Base-by-base conservation (phyloP, 2,888 invertebrate species). In the Volucella inanis region DNA sequence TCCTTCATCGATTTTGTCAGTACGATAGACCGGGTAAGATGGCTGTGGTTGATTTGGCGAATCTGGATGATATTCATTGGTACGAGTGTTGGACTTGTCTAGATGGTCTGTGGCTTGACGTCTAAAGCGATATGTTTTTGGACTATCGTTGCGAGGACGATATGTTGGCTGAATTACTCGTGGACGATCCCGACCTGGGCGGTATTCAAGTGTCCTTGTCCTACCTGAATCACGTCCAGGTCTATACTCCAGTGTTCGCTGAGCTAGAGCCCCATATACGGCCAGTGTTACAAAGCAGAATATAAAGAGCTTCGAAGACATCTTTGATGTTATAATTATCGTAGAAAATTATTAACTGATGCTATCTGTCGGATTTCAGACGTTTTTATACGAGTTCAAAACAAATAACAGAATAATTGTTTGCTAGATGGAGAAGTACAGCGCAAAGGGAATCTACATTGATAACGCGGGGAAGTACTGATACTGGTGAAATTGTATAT, bases 131-230 rank as follows among this genome's bases (percentile, higher is more conserved):
- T 72, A 61, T 31, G 52, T 6, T 31, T 41, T 50, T 31, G 49
- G 55, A 12, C 18, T 43, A 8, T 61, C 47, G 0, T 68, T 49
- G 9, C 15, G 39, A 12, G 77, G 54, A 1, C 67, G 80, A 15
- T 80, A 80, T 3, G 55, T 49, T 10, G 81, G 76, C 4, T 70
- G 31, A n/a, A 52, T 47, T 0, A 43, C 39, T 15, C 57, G 68
- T n/a, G 52, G 22, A 59, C 41, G 76, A 6, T 81, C 81, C 15
- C 76, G 68, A 47, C 71, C 45, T 72, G 82, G 82, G 0, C 72
- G 71, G 47, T 83, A 83, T 72, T 83, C 78, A 50, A 83, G 72
- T 8, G 82, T 83, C 14, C 18, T 78, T 12, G 45, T 49, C 15
- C 55, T 52, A 2, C 0, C 71, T 12, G 67, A 47, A 49, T 82